Percentiles rank a stretch among this genome's conserved stretches.
These are phyloP conservation scores for Macropus fuliginosus DNA, from an alignment of 2,797 vertebrate species.

Conservation along the genomic window DNA sequence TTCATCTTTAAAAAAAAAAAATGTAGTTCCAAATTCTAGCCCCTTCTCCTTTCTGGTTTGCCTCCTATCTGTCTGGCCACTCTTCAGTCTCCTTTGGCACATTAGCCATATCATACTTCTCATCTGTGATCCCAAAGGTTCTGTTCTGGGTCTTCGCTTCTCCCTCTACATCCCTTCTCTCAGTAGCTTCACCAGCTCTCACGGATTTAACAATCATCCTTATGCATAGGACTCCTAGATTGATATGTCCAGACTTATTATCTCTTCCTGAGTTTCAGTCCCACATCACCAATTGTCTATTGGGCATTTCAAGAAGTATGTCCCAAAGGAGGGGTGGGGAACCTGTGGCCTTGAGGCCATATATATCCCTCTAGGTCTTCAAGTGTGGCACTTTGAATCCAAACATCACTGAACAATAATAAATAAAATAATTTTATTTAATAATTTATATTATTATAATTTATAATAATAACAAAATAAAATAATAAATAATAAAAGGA, in stretches of 20 bases:
- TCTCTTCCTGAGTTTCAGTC: neutral
- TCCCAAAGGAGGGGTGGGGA: too few species aligned
- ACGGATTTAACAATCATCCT: neutral
- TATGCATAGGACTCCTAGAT: neutral
- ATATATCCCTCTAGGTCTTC: too few species aligned
- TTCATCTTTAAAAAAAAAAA: too few species aligned
- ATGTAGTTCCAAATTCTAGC: neutral
- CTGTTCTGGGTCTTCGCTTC: neutral
- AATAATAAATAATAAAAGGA: too few species aligned
- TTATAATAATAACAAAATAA: too few species aligned
- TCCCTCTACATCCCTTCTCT: neutral
- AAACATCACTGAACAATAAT: too few species aligned
- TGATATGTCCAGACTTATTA: neutral
- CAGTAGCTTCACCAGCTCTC: neutral
- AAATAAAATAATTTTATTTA: too few species aligned
- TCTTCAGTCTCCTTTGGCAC: neutral
- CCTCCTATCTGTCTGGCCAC: neutral
- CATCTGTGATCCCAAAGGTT: neutral
- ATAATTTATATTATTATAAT: too few species aligned
- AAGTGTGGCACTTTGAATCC: too few species aligned
- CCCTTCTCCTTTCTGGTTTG: neutral
- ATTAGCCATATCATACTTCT: neutral
- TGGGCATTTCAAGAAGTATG: neutral
- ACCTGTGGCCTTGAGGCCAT: too few species aligned
- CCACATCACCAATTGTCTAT: neutral